Base-by-base conservation (phyloP, 2,113 vertebrate genomes). In the Barnardius zonarius region DNA sequence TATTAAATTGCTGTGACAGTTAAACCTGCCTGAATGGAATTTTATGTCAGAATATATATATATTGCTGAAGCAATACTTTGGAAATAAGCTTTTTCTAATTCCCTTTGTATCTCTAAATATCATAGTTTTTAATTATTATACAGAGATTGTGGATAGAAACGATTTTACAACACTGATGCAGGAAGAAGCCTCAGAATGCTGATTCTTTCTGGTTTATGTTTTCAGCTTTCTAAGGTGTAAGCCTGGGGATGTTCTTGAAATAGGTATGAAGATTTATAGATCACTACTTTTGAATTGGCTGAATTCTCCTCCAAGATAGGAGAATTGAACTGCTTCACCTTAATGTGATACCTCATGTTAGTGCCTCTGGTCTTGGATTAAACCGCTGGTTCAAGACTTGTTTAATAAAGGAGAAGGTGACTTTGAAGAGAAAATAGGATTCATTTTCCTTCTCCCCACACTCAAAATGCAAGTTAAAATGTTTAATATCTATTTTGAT, bases 311-410 rank as follows among this genome's bases (percentile, higher is more conserved):
- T 72, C 52, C 59, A 61, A 76, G 51, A 86, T 41, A 66, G 77
- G 85, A 92, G 92, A 79, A 43, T 78, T 78, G 69, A 95, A 93
- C 92, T 57, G 76, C 69, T 90, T 94, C 84, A 85, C 46, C 44
- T 83, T 94, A 55, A 59, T 92, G n/a, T 83, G 80, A 96, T 98
- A 98, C 97, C 97, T 98, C 98, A 98, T 92, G 91, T 92, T 95
- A 92, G 87, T 97, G 57, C 95, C 72, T 93, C 48, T 96, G 91
- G 69, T 95, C 96, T 97, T 96, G 79, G 74, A 96, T 95, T 96
- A 81, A 95, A 79, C 80, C 70, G 18, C 31, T 19, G 25, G 77
- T 96, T 95, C 96, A 95, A 97, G 91, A 92, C 90, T 83, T 55
- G 4, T 95, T 64, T 95, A 93, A 80, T 87, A 67, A 66, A 92